phyloP scores from a whole-genome alignment of 2,888 invertebrate genomes.

The Perithous albicinctus region DNA sequence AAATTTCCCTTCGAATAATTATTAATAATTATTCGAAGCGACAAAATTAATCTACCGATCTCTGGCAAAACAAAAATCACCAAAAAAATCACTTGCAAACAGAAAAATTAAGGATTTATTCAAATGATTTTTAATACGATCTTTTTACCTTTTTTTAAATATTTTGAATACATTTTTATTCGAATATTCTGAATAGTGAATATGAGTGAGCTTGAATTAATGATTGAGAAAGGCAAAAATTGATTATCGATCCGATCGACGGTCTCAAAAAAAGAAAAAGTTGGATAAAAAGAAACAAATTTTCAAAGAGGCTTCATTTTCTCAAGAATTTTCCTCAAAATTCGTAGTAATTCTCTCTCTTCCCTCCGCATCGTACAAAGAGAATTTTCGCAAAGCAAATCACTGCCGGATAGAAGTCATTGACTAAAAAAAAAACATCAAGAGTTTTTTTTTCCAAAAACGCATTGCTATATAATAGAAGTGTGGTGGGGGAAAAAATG shows the following conservation, averaged over 20 bases:
- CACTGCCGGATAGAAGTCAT: slow-evolving; percentile 51
- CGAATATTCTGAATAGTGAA: neutral
- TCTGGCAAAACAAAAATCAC: too few species aligned
- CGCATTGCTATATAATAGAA: slow-evolving; percentile 12
- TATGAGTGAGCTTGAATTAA: neutral
- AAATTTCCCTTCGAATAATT: too few species aligned
- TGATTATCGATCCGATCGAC: slow-evolving; percentile 61
- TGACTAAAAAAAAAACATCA: slow-evolving; percentile 22
- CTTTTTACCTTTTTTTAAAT: too few species aligned
- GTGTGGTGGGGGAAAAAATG: slow-evolving; percentile 25
- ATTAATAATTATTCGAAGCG: too few species aligned
- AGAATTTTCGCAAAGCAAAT: slow-evolving; percentile 53
- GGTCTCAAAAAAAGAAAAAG: slow-evolving; percentile 26
- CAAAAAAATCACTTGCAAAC: too few species aligned
- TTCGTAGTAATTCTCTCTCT: slow-evolving; percentile 14
- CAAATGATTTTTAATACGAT: too few species aligned
- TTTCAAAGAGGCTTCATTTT: slow-evolving; percentile 50
- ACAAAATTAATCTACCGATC: too few species aligned
- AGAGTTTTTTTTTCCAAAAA: slow-evolving; percentile 9
- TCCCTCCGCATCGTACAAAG: slow-evolving; percentile 58
- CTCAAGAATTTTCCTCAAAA: slow-evolving; percentile 41
- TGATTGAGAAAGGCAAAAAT: slow-evolving; percentile 31
- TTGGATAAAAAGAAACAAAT: slow-evolving; percentile 14
- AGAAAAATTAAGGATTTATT: too few species aligned
- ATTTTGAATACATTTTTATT: too few species aligned